Evolutionary conservation across 2,797 vertebrate genomes (phyloP).

Genomic region (Xiphorhynchus erythropygius): DNA sequence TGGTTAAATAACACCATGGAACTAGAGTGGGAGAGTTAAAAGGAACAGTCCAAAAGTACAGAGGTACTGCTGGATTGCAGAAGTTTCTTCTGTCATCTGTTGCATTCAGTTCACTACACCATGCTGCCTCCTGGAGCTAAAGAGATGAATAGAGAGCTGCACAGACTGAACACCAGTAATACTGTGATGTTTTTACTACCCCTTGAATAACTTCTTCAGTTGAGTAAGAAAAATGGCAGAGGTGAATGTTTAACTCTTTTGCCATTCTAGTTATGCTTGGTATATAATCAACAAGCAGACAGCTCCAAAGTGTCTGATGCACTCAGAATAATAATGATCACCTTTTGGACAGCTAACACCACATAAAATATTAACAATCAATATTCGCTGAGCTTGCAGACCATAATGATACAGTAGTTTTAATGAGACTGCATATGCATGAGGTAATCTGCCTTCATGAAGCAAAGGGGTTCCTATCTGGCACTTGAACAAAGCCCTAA

Average conservation of each 20-base stretch:
- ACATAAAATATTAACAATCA: constrained; percentile 41
- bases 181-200: neutral
- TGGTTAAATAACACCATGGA: neutral
- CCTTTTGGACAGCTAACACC: constrained; percentile 2
- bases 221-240: neutral
- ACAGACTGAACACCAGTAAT: neutral
- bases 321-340: constrained; percentile 12
- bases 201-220: neutral
- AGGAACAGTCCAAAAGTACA: neutral
- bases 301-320: neutral
- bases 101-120: constrained; percentile 42
- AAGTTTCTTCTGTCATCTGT: neutral
- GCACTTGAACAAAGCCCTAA: neutral
- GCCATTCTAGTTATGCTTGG: neutral
- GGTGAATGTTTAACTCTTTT: neutral
- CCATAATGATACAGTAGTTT: neutral
- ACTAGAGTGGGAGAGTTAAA: neutral
- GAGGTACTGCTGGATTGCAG: neutral
- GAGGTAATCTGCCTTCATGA: neutral
- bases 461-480: neutral
- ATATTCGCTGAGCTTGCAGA: neutral
- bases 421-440: neutral
- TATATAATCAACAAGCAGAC: neutral
- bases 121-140: constrained; percentile 65
- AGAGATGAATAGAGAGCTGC: constrained; percentile 10